phyloP scores from a whole-genome alignment of 1,140 invertebrate species.

The Chrysomallon squamiferum region DNA sequence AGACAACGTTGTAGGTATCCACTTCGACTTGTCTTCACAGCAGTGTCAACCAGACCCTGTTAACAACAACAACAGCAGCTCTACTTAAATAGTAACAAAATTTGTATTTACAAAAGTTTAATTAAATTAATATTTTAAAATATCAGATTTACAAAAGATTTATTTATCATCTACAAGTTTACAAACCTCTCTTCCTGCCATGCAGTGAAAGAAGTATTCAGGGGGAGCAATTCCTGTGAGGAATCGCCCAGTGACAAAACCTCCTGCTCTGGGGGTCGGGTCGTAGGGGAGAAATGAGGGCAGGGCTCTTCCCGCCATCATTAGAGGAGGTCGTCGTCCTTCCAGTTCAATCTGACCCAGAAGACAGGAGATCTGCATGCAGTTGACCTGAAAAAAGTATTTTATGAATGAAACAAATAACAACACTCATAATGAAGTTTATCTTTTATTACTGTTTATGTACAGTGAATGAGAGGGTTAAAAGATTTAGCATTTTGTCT shows the following conservation, averaged over 20 bases:
- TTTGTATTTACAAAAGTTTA: too few species aligned
- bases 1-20: slow-evolving; percentile 98
- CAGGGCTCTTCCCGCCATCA: slow-evolving; percentile 90
- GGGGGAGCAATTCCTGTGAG: slow-evolving; percentile 97
- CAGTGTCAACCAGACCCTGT: slow-evolving; percentile 75
- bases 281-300: slow-evolving; percentile 95
- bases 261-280: slow-evolving; percentile 88
- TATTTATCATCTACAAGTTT: not conserved
- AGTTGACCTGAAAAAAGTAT: slow-evolving; percentile 80
- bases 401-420: not conserved
- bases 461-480: not conserved
- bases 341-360: slow-evolving; percentile 98
- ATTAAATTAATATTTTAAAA: too few species aligned
- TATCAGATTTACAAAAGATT: too few species aligned
- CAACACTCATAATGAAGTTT: not conserved
- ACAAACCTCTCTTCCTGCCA: slow-evolving; percentile 94
- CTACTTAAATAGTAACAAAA: too few species aligned
- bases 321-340: slow-evolving; percentile 93
- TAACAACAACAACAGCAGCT: too few species aligned
- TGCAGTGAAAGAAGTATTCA: slow-evolving; percentile 99
- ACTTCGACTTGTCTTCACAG: slow-evolving; percentile 90
- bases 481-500: too few species aligned
- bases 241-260: slow-evolving; percentile 94
- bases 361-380: slow-evolving; percentile 96
- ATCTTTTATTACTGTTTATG: not conserved